These are phyloP conservation scores for Halichondria panicea DNA, from an alignment of 37 sponge, comb jelly and placozoan species.

Conservation along the genomic window DNA sequence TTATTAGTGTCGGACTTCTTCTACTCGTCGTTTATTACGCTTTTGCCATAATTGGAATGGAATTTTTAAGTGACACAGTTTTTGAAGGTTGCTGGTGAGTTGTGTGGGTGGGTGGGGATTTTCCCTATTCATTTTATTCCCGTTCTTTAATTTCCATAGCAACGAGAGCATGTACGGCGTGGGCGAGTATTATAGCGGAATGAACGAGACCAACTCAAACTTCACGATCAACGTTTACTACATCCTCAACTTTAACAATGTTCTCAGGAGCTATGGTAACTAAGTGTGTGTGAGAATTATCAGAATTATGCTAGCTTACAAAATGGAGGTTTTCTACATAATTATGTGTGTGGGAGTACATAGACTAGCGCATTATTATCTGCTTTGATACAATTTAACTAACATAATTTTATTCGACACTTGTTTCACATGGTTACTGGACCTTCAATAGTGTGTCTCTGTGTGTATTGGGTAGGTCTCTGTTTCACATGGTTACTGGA, in stretches of 20 bases:
- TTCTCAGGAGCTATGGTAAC: constrained; percentile 66
- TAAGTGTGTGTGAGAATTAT: not conserved
- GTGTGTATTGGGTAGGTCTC: too few relatives aligned
- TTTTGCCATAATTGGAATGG: constrained; percentile 85
- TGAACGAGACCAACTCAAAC: not conserved
- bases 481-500: too few relatives aligned
- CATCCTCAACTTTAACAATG: constrained; percentile 75
- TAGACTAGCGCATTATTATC: too few relatives aligned
- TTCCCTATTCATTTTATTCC: not conserved
- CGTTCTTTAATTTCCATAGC: constrained; percentile 14
- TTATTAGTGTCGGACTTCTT: constrained; percentile 35
- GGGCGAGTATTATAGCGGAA: constrained; percentile 31
- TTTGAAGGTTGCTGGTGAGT: constrained; percentile 39
- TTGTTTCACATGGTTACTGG: too few relatives aligned
- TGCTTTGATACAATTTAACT: too few relatives aligned
- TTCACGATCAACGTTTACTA: constrained; percentile 22
- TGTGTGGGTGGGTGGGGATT: not conserved
- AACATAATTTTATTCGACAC: too few relatives aligned
- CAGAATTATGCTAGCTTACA: not conserved
- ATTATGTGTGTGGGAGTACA: too few relatives aligned
- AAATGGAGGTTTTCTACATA: too few relatives aligned
- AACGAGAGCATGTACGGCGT: constrained; percentile 21
- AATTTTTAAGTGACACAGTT: constrained; percentile 39
- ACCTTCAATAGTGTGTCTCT: too few relatives aligned
- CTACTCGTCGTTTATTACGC: constrained; percentile 55